Percentiles rank a stretch among this genome's conserved stretches.
These are phyloP conservation scores for Hemiprocne comata DNA, from an alignment of 2,113 vertebrate genomes.

Conservation along the genomic window DNA sequence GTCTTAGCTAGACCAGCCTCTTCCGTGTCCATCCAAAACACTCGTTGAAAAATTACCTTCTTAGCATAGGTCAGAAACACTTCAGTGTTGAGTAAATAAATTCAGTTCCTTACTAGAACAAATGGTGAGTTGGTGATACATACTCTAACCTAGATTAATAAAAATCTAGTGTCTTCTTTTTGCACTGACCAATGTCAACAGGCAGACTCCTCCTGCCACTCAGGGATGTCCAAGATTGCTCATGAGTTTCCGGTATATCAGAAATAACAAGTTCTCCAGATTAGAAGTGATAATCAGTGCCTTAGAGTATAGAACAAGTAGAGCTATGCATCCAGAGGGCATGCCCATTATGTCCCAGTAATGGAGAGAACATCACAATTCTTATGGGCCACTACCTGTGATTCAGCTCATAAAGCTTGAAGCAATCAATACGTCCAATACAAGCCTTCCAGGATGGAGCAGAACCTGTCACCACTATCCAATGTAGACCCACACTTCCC, in stretches of 20 bases:
- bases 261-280: not conserved
- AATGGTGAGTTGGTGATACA: not conserved
- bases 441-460: not conserved
- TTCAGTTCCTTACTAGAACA: not conserved
- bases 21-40: not conserved
- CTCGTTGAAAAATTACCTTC: not conserved
- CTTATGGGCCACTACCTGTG: not conserved
- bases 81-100: not conserved
- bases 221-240: not conserved
- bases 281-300: not conserved
- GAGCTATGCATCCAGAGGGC: not conserved
- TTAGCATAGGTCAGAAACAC: not conserved
- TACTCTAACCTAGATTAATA: not conserved
- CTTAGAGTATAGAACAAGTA: not conserved
- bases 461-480: not conserved
- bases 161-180: not conserved
- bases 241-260: not conserved
- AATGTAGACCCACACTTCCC: not conserved
- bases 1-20: not conserved
- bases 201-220: not conserved
- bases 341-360: not conserved
- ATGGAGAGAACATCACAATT: not conserved
- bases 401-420: not conserved
- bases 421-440: not conserved
- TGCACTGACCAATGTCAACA: not conserved